Base-by-base conservation (phyloP, 2,113 vertebrate species). In the Hucho hucho region DNA sequence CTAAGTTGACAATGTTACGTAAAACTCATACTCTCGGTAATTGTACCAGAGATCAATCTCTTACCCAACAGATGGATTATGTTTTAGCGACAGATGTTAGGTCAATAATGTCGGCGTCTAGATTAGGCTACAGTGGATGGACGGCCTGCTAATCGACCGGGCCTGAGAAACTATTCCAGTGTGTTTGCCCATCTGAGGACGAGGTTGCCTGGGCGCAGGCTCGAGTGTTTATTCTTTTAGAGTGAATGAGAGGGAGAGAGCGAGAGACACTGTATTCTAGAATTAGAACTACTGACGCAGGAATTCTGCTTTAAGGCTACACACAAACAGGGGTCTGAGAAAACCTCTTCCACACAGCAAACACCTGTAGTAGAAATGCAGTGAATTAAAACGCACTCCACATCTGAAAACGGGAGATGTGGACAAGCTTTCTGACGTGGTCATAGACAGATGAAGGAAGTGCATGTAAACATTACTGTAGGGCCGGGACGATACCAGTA, bases 151-250 rank as follows among this genome's bases (percentile, higher is more conserved):
- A 32, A 58, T n/a, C 6, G n/a, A 61, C 13, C 26, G 18, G 25
- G 26, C 63, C 22, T 70, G 7, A 72, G 65, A 72, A 80, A 61
- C 4, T 46, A 64, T 14, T 20, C 13, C 14, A 56, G 53, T 56
- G 53, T 56, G 53, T 20, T 56, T 56, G 53, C 58, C 18, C n/a
- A 61, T 61, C 58, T 61, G 58, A 61, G 58, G 58, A 61, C 6
- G 18, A 22, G 58, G 69, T 72, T 58, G 69, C 32, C 4, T 70
- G 16, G 22, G 58, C 24, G 56, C 6, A 47, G 18, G 32, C 64
- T 76, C 13, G 53, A 80, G 74, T 76, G 78, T 76, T 80, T 80
- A 29, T 49, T 71, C 11, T 61, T 63, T 73, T 56, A 73, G 66
- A 63, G 32, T n/a, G 61, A 67, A 11, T 28, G 13, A 43, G 18